Evolutionary conservation across 2,888 invertebrate genomes (phyloP).

Genomic region (Orthosia incerta): DNA sequence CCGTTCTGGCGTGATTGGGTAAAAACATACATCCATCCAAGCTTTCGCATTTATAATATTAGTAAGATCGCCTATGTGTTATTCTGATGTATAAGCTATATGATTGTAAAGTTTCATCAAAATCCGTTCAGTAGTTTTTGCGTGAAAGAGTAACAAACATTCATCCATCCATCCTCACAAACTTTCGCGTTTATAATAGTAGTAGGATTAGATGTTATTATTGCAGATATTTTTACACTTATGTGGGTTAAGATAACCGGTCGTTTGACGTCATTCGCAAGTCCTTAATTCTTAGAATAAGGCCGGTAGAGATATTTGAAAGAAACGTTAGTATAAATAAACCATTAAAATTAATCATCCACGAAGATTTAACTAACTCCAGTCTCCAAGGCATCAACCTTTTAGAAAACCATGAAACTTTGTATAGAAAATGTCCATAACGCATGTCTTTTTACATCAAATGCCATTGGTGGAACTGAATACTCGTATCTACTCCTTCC

Average conservation of each 20-base stretch:
- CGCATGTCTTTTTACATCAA: background rate
- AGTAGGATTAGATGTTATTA: background rate
- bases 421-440: background rate
- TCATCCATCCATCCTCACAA: no score
- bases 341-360: background rate
- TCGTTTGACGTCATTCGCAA: conserved; percentile 43
- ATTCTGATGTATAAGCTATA: no score
- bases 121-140: no score
- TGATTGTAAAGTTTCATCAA: no score
- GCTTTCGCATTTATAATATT: no score
- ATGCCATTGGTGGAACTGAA: no score
- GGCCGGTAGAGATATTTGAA: background rate
- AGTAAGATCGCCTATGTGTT: no score
- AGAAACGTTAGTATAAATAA: conserved; percentile 13
- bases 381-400: background rate
- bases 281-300: conserved; percentile 15
- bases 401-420: background rate
- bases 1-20: no score
- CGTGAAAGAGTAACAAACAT: no score
- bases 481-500: no score
- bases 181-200: no score
- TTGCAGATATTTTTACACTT: conserved; percentile 3
- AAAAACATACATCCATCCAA: no score
- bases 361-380: background rate
- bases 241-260: conserved; percentile 28